These are phyloP conservation scores for Oopsacas minuta DNA, from an alignment of 37 sponge, comb jelly and placozoan species.

Conservation along the genomic window DNA sequence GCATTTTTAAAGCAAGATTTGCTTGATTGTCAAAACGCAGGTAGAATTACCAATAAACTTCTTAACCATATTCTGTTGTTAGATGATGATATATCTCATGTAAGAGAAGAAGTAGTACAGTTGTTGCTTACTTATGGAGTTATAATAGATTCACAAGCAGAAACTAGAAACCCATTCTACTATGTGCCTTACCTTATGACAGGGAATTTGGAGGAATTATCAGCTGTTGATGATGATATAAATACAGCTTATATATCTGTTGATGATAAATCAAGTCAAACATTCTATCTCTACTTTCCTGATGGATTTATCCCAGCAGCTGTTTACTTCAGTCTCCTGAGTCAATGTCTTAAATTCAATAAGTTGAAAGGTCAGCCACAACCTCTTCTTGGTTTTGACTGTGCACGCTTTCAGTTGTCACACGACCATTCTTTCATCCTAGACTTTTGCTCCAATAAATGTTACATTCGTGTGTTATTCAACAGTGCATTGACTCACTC, in stretches of 20 bases:
- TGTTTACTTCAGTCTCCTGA: not conserved
- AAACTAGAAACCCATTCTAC: not conserved
- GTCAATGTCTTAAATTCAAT: conserved; percentile 8
- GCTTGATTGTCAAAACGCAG: conserved; percentile 12
- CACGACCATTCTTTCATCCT: conserved; percentile 7
- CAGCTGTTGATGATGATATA: not conserved
- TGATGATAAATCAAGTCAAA: conserved; percentile 5
- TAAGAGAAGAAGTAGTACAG: not conserved
- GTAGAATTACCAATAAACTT: not conserved
- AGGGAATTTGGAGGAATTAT: not conserved
- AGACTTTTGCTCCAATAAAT: not conserved
- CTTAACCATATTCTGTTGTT: not conserved
- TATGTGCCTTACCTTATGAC: not conserved
- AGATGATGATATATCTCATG: conserved; percentile 6
- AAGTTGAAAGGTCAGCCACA: not conserved
- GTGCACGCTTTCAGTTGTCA: conserved; percentile 9
- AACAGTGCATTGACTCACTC: not conserved
- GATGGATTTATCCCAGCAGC: not conserved
- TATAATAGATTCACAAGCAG: not conserved
- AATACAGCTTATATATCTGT: not conserved
- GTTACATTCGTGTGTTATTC: not conserved
- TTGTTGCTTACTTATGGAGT: not conserved
- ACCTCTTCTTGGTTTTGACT: not conserved
- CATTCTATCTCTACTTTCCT: not conserved
- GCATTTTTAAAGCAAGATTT: not conserved